Evolutionary conservation across 2,888 invertebrate species (phyloP).

Genomic region (Drosophila flavopinicola): DNA sequence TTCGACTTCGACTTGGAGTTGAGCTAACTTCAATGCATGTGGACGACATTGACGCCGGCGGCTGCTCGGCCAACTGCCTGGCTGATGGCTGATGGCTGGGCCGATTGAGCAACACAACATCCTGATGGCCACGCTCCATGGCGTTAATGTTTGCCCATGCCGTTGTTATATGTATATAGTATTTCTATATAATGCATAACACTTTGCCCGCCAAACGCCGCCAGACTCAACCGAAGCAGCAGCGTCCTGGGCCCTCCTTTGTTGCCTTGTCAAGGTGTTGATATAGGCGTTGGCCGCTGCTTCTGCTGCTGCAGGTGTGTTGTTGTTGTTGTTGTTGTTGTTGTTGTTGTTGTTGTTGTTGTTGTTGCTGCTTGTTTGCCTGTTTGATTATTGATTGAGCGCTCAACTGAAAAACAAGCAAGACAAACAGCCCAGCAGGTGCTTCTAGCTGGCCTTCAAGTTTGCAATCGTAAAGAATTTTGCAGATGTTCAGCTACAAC

Average conservation of each 20-base stretch:
- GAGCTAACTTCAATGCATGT: slow-evolving; percentile 39
- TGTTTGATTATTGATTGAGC: slow-evolving; percentile 62
- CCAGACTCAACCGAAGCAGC: slow-evolving; percentile 5
- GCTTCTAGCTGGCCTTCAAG: slow-evolving; percentile 16
- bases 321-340: too few relatives aligned
- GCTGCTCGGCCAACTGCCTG: slow-evolving; percentile 34
- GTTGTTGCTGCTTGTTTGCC: slow-evolving; percentile 24
- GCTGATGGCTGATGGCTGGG: slow-evolving; percentile 36
- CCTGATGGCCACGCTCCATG: slow-evolving; percentile 59
- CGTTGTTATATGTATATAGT: slow-evolving; percentile 13
- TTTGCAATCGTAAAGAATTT: background rate
- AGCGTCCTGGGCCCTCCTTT: slow-evolving; percentile 21
- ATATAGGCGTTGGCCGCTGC: slow-evolving; percentile 50
- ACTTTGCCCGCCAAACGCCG: slow-evolving; percentile 51
- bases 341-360: slow-evolving; percentile 4
- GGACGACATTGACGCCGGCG: slow-evolving; percentile 41
- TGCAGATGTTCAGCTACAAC: too few relatives aligned
- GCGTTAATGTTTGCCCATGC: slow-evolving; percentile 65
- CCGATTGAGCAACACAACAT: slow-evolving; percentile 58
- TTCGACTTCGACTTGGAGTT: slow-evolving; percentile 38
- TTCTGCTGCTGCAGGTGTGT: slow-evolving; percentile 18
- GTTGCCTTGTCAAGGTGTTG: slow-evolving; percentile 59
- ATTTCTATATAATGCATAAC: slow-evolving; percentile 64
- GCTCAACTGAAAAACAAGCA: slow-evolving; percentile 51
- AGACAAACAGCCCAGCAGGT: slow-evolving; percentile 21